Conservation (phyloP, 1,140 invertebrate genomes). For the Drosophila seguyi region DNA sequence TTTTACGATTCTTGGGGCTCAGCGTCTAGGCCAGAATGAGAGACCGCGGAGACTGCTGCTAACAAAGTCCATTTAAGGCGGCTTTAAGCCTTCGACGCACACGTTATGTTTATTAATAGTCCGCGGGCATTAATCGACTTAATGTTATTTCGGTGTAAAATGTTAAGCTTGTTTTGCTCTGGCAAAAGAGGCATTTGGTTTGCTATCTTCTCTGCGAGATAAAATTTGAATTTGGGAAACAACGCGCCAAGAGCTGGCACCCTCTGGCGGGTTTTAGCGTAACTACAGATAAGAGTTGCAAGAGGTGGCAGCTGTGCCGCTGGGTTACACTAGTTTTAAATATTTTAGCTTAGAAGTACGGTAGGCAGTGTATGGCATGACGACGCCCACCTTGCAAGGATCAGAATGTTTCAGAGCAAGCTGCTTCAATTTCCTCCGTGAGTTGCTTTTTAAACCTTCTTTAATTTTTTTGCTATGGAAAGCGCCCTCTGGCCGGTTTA, state of each 20-base stretch:
- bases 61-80: conserved; percentile 72
- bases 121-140: conserved; percentile 52
- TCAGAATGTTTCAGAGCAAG: no score
- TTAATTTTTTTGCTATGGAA: no score
- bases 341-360: background rate
- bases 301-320: background rate
- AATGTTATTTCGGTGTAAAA: conserved; percentile 61
- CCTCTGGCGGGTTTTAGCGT: background rate
- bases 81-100: conserved; percentile 38
- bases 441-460: no score
- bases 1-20: conserved; percentile 71
- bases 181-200: background rate
- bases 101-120: conserved; percentile 58
- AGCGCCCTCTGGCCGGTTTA: background rate
- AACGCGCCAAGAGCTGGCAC: conserved; percentile 5
- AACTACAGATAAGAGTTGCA: background rate
- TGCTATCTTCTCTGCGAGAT: background rate
- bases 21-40: conserved; percentile 55
- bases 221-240: background rate
- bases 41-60: conserved; percentile 33
- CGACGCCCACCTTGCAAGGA: no score
- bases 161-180: conserved; percentile 41
- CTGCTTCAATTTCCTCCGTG: no score
- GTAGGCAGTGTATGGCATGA: background rate
- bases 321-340: no score